Percentiles rank a stretch among this genome's conserved stretches.
phyloP scores from a whole-genome alignment of 30 jellyfish, hydroid and myxozoan genomes.

The Pseudorhiza aurosa region DNA sequence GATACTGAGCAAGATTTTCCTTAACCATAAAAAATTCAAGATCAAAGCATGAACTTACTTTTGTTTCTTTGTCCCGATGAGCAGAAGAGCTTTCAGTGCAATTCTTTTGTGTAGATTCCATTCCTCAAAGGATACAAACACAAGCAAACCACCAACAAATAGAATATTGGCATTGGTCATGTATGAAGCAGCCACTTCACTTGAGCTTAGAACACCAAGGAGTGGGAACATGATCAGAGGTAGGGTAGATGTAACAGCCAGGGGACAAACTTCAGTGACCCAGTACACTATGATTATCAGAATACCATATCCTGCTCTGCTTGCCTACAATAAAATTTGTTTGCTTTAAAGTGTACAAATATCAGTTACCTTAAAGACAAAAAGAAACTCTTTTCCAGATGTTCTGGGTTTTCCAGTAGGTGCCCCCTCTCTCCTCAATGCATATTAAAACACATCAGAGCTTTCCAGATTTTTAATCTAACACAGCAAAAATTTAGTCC shows the following conservation, averaged over 20 bases:
- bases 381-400: too few species aligned
- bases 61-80: conserved; percentile 76
- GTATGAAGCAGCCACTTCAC: conserved; percentile 44
- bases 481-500: too few species aligned
- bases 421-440: too few species aligned
- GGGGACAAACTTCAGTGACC: conserved; percentile 77
- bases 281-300: conserved; percentile 76
- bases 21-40: too few species aligned
- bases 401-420: too few species aligned
- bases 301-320: conserved; percentile 76
- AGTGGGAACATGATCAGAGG: conserved; percentile 80
- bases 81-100: conserved; percentile 66
- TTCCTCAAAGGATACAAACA: conserved; percentile 75
- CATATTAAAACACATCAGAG: not conserved
- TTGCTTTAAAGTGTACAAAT: too few species aligned
- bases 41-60: conserved; percentile 30
- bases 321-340: conserved; percentile 62
- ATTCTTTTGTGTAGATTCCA: conserved; percentile 85
- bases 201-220: conserved; percentile 74
- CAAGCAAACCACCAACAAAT: conserved; percentile 79
- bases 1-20: too few species aligned
- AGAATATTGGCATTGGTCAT: conserved; percentile 70
- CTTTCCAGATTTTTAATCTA: too few species aligned
- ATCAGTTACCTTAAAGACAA: too few species aligned
- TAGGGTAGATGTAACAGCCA: conserved; percentile 70